Conservation (phyloP, 1,140 invertebrate genomes). For the Drosophila nigromelanica region DNA sequence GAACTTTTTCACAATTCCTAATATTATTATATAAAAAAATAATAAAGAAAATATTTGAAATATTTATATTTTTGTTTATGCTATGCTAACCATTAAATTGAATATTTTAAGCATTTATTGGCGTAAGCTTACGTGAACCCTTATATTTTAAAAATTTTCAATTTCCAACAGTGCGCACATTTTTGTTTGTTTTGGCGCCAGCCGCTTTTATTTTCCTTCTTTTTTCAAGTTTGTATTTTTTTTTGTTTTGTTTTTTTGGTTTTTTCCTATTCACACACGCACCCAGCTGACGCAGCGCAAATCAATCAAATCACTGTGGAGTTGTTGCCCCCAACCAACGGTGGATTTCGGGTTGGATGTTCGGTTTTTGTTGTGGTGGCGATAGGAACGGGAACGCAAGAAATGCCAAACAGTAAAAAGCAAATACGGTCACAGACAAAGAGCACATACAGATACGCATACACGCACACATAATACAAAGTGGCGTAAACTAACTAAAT, state of each 20-base stretch:
- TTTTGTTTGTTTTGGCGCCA: conserved; percentile 46
- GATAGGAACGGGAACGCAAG: conserved; percentile 57
- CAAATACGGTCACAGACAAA: conserved; percentile 74
- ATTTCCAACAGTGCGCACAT: conserved; percentile 33
- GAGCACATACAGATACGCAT: conserved; percentile 35
- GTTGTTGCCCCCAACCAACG: conserved; percentile 42
- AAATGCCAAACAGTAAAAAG: conserved; percentile 78
- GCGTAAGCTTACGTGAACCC: not conserved
- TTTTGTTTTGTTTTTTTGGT: conserved; percentile 34
- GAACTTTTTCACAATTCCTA: no score
- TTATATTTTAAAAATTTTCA: conserved; percentile 17
- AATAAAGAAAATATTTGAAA: conserved; percentile 3
- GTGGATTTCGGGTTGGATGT: conserved; percentile 19
- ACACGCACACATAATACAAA: conserved; percentile 65
- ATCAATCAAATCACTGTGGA: conserved; percentile 81
- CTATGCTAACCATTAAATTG: conserved; percentile 18
- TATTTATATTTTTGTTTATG: conserved; percentile 1
- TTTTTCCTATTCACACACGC: conserved; percentile 47
- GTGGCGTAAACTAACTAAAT: conserved; percentile 82
- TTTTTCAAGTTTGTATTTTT: not conserved
- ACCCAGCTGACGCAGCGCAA: conserved; percentile 77
- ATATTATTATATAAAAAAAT: no score
- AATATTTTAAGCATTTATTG: conserved; percentile 23
- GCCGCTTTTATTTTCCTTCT: conserved; percentile 21
- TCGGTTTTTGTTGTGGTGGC: conserved; percentile 35